Evolutionary conservation across 2,888 invertebrate genomes (phyloP), one percentile per base, ranked within the genome.

Genomic region (Spialia ferax): DNA sequence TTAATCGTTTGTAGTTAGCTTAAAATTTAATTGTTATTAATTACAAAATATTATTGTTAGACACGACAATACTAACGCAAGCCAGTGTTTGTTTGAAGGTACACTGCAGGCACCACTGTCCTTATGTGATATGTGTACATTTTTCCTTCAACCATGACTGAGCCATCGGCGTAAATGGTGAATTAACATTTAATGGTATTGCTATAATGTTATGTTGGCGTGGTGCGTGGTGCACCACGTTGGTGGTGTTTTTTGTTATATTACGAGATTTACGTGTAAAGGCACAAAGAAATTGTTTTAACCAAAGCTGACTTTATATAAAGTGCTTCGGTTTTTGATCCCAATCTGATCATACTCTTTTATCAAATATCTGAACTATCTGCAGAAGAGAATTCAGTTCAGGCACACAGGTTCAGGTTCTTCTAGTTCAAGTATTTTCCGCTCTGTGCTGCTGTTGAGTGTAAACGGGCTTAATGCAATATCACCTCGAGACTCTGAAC

Each of bases 1-100:
- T 60, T 66, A 66, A 54, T 66, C 42, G 59, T 65, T 65, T 59
- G 65, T 65, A 65, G 65, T 65, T 65, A 65, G 65, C 65, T 65
- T 59, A 65, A 65, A 65, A 65, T 65, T 59, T 52, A 59, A 59
- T 65, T 65, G 65, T 59, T 65, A 65, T 52, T 8, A 59, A 59
- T 52, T 50, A 59, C 38, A 15, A 59, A 52, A 65, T 59, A 57
- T 65, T 57, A 65, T 59, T 13, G 65, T 65, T 59, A 52, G 62
- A 50, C 62, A 35, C 60, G 32, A 48, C 48, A 45, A 63, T 29
- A 45, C 23, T 13, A 45, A 42, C 10, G n/a, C 63, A 15, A 7
- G 45, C 26, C 55, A 23, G 29, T 18, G 54, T 20, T 54, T 26
- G 35, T 45, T 29, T 45, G 48, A n/a, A 8, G 10, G 42, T 18